These are phyloP conservation scores for Sebastes ruberrimus DNA, from an alignment of 2,797 vertebrate genomes.

Conservation along the genomic window DNA sequence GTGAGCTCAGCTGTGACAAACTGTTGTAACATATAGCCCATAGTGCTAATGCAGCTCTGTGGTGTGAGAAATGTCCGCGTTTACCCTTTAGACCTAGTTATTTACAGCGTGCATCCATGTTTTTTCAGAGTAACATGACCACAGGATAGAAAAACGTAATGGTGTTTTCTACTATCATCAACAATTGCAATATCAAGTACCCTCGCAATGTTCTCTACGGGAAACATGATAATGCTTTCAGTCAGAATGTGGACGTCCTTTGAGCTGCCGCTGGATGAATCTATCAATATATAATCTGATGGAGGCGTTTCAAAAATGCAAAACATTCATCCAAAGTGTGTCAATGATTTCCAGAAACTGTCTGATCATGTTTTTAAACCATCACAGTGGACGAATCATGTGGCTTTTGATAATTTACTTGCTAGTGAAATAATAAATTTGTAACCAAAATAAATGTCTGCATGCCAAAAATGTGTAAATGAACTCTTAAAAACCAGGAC, in stretches of 20 bases:
- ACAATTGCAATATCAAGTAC: conserved; percentile 41
- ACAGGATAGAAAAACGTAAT: conserved; percentile 29
- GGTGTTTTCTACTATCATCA: conserved; percentile 37
- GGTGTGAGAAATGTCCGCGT: conserved; percentile 45
- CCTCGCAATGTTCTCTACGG: conserved; percentile 11
- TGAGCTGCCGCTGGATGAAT: conserved; percentile 29
- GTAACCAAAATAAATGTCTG: conserved; percentile 4
- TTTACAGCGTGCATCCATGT: conserved; percentile 43
- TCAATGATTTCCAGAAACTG: conserved; percentile 27
- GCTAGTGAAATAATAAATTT: conserved; percentile 3
- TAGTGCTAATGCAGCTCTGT: conserved; percentile 46
- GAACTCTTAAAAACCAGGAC: background rate
- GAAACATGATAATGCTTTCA: conserved; percentile 63
- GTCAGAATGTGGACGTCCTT: conserved; percentile 16
- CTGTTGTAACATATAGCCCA: conserved; percentile 59
- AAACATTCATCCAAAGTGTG: conserved; percentile 37
- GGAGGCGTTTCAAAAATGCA: conserved; percentile 26
- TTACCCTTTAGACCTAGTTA: conserved; percentile 50
- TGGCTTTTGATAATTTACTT: conserved; percentile 28
- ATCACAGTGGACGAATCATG: background rate
- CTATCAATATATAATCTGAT: conserved; percentile 52
- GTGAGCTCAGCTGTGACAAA: conserved; percentile 61
- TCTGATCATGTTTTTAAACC: conserved; percentile 3
- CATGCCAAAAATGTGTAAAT: conserved; percentile 19
- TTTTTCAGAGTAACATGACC: conserved; percentile 41